phyloP scores from a whole-genome alignment of 2,113 vertebrate genomes.

The Anarrhichthys ocellatus region DNA sequence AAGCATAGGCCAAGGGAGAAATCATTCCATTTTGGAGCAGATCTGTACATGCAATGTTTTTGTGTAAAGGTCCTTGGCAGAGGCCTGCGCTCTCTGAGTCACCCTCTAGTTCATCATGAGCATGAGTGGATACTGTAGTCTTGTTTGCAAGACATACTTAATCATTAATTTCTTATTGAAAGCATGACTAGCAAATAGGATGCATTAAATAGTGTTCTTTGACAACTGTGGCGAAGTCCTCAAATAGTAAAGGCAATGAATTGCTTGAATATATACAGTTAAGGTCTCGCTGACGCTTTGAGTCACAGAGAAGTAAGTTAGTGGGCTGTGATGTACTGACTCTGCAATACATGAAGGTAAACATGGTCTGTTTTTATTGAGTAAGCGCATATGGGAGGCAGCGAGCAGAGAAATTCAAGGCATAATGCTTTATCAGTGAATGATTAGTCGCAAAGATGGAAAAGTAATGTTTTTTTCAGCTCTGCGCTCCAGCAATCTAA shows the following conservation, averaged over 20 bases:
- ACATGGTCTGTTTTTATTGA: conserved; percentile 9
- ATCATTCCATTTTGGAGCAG: background rate
- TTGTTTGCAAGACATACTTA: background rate
- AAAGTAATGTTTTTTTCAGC: conserved; percentile 38
- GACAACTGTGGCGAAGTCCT: background rate
- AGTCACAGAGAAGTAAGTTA: conserved; percentile 1
- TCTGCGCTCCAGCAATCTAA: conserved; percentile 36
- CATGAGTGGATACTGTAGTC: background rate
- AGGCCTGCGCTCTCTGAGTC: background rate
- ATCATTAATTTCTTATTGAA: background rate
- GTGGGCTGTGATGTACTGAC: background rate
- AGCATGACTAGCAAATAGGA: background rate
- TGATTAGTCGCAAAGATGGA: conserved; percentile 31
- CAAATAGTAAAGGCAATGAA: background rate
- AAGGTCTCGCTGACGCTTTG: background rate
- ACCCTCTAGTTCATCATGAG: background rate
- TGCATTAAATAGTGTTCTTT: background rate
- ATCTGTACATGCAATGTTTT: too few relatives aligned
- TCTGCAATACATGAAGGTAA: background rate
- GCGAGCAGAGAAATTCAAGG: conserved; percentile 3
- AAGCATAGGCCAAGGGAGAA: background rate
- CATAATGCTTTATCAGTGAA: conserved; percentile 25
- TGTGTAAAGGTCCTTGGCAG: background rate
- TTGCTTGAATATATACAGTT: background rate
- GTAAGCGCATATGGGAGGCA: conserved; percentile 2